These are phyloP conservation scores for Euzophera pinguis DNA, from an alignment of 2,888 invertebrate genomes.

Conservation along the genomic window DNA sequence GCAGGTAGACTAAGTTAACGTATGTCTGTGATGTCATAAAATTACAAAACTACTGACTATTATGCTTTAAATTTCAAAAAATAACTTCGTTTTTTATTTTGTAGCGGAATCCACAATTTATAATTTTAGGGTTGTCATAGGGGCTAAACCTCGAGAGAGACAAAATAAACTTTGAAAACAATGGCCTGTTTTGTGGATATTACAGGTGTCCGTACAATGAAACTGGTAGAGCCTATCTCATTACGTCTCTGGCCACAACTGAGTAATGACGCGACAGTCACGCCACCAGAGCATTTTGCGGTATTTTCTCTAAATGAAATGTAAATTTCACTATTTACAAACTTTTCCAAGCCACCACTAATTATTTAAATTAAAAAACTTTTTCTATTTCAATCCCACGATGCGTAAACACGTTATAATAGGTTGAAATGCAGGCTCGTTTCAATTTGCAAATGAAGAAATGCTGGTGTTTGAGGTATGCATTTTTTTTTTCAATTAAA, in stretches of 20 bases:
- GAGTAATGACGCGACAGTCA: slow-evolving; percentile 57
- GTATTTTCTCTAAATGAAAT: slow-evolving; percentile 31
- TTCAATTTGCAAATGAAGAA: slow-evolving; percentile 8
- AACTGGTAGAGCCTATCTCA: slow-evolving; percentile 53
- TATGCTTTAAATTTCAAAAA: no score
- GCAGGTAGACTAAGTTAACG: no score
- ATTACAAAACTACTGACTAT: no score
- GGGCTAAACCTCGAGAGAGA: not conserved
- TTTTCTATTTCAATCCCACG: slow-evolving; percentile 11
- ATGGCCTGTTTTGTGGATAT: slow-evolving; percentile 14
- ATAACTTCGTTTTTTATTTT: no score
- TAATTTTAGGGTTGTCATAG: no score
- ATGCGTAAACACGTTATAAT: slow-evolving; percentile 8
- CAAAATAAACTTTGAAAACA: not conserved
- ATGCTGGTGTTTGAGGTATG: not conserved
- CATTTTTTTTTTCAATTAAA: not conserved
- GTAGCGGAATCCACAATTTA: no score
- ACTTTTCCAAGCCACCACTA: slow-evolving; percentile 9
- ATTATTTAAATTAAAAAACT: slow-evolving; percentile 15
- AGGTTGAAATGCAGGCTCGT: not conserved
- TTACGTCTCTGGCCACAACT: slow-evolving; percentile 60
- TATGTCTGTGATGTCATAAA: no score
- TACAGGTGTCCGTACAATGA: slow-evolving; percentile 27
- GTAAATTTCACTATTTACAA: slow-evolving; percentile 14
- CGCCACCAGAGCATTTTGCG: slow-evolving; percentile 43